A percentile compares a stretch with the other conserved stretches of the same genome.
These are phyloP conservation scores for Heliconius eleuchia DNA, from an alignment of 1,140 invertebrate species.

Conservation along the genomic window DNA sequence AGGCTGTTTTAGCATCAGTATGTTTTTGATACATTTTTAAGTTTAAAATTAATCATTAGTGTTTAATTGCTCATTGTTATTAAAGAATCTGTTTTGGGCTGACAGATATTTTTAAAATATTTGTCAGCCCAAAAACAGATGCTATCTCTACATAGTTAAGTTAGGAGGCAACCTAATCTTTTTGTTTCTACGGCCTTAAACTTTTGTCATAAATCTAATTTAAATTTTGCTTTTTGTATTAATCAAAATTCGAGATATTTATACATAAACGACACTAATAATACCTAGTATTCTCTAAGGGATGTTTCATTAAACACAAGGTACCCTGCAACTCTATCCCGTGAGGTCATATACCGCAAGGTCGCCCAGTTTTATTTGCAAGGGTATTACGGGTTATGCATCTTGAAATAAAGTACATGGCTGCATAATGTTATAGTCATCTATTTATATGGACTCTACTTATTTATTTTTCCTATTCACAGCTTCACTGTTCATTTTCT, in stretches of 20 bases:
- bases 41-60: too few species aligned
- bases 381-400: conserved; percentile 42
- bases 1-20: neutral
- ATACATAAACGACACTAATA: too few species aligned
- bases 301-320: conserved; percentile 31
- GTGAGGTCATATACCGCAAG: conserved; percentile 49
- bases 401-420: conserved; percentile 42
- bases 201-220: neutral
- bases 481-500: neutral
- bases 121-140: too few species aligned
- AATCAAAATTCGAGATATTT: too few species aligned
- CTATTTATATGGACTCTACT: neutral
- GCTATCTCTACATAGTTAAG: too few species aligned
- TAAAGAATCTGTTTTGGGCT: too few species aligned
- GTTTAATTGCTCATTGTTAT: too few species aligned
- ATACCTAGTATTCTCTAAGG: conserved; percentile 12
- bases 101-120: too few species aligned
- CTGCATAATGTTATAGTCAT: conserved; percentile 27
- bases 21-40: too few species aligned
- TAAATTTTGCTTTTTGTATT: too few species aligned
- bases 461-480: neutral
- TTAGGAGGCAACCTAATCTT: too few species aligned
- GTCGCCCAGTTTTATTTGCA: conserved; percentile 43
- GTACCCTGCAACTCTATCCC: conserved; percentile 34
- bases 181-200: too few species aligned